phyloP scores from a whole-genome alignment of 2,888 invertebrate genomes.

The Temnothorax unifasciatus region DNA sequence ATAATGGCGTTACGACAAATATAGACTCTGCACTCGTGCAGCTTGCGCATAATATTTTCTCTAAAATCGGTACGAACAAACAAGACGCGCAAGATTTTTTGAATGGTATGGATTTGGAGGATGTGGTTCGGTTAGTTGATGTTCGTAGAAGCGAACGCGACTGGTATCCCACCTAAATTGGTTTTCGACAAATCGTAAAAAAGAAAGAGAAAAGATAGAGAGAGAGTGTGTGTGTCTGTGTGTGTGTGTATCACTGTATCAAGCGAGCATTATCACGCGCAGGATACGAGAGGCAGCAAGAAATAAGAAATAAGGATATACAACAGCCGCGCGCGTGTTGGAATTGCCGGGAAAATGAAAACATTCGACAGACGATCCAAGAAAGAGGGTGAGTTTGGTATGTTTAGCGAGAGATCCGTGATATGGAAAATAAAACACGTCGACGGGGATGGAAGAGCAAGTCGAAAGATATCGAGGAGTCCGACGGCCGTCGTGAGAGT shows the following conservation, averaged over 20 bases:
- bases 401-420: neutral
- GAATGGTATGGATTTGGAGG: neutral
- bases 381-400: neutral
- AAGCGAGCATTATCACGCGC: conserved; percentile 16
- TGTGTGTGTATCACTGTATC: neutral
- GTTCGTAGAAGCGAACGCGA: conserved; percentile 17
- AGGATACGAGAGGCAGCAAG: neutral
- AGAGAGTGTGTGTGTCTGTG: neutral
- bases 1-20: conserved; percentile 69
- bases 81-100: conserved; percentile 18
- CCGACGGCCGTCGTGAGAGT: conserved; percentile 6
- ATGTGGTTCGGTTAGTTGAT: conserved; percentile 28
- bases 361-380: neutral
- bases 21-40: conserved; percentile 67
- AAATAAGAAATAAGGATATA: neutral
- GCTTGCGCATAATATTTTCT: conserved; percentile 62
- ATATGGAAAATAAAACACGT: conserved; percentile 26
- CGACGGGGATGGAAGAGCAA: neutral
- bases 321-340: neutral
- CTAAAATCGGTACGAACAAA: conserved; percentile 33
- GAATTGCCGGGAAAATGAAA: conserved; percentile 34
- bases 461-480: conserved; percentile 31
- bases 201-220: neutral
- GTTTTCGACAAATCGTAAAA: conserved; percentile 73
- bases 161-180: conserved; percentile 71